Conservation (phyloP, 2,113 vertebrate genomes). For the Rafetus swinhoei region DNA sequence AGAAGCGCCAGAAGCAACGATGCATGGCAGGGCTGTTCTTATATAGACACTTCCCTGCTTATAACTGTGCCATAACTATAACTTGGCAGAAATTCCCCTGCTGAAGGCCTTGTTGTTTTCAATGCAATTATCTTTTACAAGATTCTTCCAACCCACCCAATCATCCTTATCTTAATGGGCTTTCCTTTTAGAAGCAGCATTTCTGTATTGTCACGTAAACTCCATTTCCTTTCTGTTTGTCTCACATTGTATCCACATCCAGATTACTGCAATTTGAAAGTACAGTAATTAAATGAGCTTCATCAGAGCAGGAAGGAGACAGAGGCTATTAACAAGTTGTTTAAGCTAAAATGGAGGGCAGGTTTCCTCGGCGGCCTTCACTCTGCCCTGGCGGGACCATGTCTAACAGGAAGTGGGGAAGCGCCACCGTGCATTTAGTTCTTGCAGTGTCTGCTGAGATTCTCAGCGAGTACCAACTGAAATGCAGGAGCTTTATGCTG, state of each 20-base stretch:
- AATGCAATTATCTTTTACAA: conserved; percentile 66
- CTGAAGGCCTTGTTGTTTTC: conserved; percentile 42
- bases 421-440: not conserved
- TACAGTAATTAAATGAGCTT: conserved; percentile 67
- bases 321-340: conserved; percentile 41
- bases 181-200: conserved; percentile 32
- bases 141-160: conserved; percentile 59
- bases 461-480: not conserved
- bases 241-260: conserved; percentile 47
- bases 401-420: not conserved
- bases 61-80: not conserved
- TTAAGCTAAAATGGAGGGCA: conserved; percentile 35
- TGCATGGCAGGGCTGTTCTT: not conserved
- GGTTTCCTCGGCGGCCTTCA: conserved; percentile 33
- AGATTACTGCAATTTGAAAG: conserved; percentile 54
- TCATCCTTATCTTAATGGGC: conserved; percentile 67
- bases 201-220: conserved; percentile 46
- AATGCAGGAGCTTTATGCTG: not conserved
- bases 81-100: conserved; percentile 27
- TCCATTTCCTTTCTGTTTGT: conserved; percentile 70
- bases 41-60: not conserved
- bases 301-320: conserved; percentile 57
- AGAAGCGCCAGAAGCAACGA: not conserved
- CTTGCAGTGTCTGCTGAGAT: not conserved
- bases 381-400: not conserved